Conservation (phyloP, 2,797 vertebrate species). For the Clamator glandarius region DNA sequence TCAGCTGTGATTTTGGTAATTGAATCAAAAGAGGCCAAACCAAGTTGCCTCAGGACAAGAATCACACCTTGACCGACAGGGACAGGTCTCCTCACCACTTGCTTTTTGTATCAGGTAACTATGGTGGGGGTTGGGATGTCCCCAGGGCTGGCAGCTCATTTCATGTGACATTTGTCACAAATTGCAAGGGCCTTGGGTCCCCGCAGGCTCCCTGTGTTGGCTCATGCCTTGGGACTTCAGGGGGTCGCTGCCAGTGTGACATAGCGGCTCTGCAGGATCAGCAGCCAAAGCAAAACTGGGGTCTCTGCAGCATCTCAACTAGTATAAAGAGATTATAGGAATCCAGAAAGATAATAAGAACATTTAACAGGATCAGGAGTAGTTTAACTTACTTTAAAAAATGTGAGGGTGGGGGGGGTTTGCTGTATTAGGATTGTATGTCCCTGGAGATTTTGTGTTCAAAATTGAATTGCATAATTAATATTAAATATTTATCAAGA, state of each 20-base stretch:
- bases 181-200: accelerated
- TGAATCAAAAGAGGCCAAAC: background rate
- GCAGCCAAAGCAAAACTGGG: background rate
- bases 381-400: background rate
- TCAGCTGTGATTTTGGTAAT: background rate
- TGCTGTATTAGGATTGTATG: background rate
- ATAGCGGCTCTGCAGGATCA: background rate
- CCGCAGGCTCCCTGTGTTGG: background rate
- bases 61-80: background rate
- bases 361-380: background rate
- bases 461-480: background rate
- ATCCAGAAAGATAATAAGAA: background rate
- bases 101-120: accelerated
- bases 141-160: background rate
- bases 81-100: background rate
- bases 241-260: background rate
- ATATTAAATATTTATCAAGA: slow-evolving; percentile 3
- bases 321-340: background rate
- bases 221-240: background rate
- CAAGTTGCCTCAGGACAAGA: background rate
- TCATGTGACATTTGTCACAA: background rate
- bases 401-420: accelerated
- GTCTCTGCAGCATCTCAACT: background rate
- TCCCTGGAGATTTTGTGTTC: background rate
- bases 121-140: accelerated